A percentile compares a stretch with the other conserved stretches of the same genome.
Evolutionary conservation across 2,888 invertebrate genomes (phyloP).

Genomic region (Laspeyria flexula): DNA sequence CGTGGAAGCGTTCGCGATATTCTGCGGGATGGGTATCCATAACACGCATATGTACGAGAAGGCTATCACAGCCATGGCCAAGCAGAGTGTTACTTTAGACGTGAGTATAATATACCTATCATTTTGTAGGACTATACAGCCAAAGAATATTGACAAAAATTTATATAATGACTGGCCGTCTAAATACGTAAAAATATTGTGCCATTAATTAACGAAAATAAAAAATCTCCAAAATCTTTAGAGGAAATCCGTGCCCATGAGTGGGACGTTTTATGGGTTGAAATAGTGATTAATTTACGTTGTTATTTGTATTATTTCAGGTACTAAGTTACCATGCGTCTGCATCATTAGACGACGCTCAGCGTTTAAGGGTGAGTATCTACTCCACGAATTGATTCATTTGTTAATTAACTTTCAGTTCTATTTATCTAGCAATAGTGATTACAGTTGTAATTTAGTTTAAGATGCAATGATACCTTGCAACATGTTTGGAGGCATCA

Average conservation of each 20-base stretch:
- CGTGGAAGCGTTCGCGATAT: slow-evolving; percentile 98
- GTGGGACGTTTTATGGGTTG: no score
- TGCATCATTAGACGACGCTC: slow-evolving; percentile 95
- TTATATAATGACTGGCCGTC: no score
- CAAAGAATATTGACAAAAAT: no score
- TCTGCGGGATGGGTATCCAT: slow-evolving; percentile 98
- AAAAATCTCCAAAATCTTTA: no score
- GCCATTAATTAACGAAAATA: no score
- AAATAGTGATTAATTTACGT: no score
- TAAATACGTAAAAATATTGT: neutral
- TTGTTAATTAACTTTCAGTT: neutral
- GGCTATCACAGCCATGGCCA: slow-evolving; percentile 97
- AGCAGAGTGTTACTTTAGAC: slow-evolving; percentile 97
- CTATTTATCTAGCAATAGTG: neutral
- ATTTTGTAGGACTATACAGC: no score
- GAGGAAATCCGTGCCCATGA: no score
- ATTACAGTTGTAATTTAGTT: neutral
- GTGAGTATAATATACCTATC: slow-evolving; percentile 84
- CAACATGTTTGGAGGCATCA: no score
- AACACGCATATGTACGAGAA: slow-evolving; percentile 99
- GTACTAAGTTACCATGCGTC: slow-evolving; percentile 97
- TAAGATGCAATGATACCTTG: no score
- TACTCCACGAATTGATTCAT: slow-evolving; percentile 8
- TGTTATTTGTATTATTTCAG: slow-evolving; percentile 59
- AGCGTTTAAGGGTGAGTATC: slow-evolving; percentile 92